Evolutionary conservation across 2,113 vertebrate genomes (phyloP).

Genomic region (Prinia subflava): DNA sequence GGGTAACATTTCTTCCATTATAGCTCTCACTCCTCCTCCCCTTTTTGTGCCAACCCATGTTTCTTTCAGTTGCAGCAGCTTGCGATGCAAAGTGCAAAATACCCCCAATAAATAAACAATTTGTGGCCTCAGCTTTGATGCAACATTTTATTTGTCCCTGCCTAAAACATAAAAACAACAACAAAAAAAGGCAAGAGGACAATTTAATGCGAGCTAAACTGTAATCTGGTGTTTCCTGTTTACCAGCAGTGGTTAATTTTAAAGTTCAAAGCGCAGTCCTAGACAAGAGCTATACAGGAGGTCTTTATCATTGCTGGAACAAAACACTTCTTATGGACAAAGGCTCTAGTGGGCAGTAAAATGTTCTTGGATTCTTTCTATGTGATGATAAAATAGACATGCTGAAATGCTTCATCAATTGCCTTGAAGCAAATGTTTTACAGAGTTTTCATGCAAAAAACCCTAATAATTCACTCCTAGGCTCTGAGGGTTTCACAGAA

Average conservation of each 20-base stretch:
- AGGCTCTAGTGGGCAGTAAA: slow-evolving; percentile 17
- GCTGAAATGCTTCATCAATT: slow-evolving; percentile 17
- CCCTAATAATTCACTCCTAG: not conserved
- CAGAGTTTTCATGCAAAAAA: not conserved
- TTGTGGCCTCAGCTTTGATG: not conserved
- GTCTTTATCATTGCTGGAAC: slow-evolving; percentile 34
- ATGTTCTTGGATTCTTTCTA: not conserved
- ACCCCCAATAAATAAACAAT: slow-evolving; percentile 5
- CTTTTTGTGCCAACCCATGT: slow-evolving; percentile 2
- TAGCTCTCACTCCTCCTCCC: slow-evolving; percentile 21
- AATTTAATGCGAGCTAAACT: not conserved
- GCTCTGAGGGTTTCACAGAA: not conserved
- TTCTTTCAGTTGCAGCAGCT: slow-evolving; percentile 8
- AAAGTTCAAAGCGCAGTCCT: not conserved
- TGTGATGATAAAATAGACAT: slow-evolving; percentile 20
- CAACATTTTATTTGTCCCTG: not conserved
- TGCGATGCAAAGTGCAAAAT: slow-evolving; percentile 21
- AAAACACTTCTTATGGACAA: slow-evolving; percentile 30
- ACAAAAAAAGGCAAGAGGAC: not conserved
- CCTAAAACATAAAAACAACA: not conserved
- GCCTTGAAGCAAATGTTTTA: not conserved
- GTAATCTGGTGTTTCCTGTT: slow-evolving; percentile 38
- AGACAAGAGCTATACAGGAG: slow-evolving; percentile 43
- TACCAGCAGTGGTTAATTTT: not conserved
- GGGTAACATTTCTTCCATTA: slow-evolving; percentile 65